Evolutionary conservation across 64 coral and sea anemone species (phyloP).

Genomic region (Anthopleura sola): DNA sequence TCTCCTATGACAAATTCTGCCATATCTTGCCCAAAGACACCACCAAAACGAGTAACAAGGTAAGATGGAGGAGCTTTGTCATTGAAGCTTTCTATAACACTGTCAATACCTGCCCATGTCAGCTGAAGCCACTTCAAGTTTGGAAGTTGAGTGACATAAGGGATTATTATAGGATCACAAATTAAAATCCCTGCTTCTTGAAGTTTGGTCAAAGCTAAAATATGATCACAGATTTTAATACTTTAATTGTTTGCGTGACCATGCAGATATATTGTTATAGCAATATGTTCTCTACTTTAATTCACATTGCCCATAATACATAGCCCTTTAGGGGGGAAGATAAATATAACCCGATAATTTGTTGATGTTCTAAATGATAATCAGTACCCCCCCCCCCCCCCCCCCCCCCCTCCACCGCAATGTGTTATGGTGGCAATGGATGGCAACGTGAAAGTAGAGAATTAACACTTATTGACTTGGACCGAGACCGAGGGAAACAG

Average conservation of each 20-base stretch:
- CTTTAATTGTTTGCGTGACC: too few species aligned
- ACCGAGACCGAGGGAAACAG: too few species aligned
- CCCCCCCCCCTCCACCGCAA: too few species aligned
- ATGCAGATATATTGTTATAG: not conserved
- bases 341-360: too few species aligned
- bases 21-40: constrained; percentile 65
- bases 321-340: too few species aligned
- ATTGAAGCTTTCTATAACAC: constrained; percentile 7
- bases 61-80: constrained; percentile 30
- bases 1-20: constrained; percentile 79
- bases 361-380: too few species aligned
- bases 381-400: too few species aligned
- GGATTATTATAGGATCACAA: constrained; percentile 20
- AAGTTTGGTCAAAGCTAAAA: constrained; percentile 28
- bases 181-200: constrained; percentile 73
- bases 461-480: too few species aligned
- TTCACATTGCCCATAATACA: too few species aligned
- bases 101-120: constrained; percentile 74
- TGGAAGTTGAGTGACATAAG: constrained; percentile 37
- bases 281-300: too few species aligned
- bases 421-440: too few species aligned
- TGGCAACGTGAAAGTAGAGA: too few species aligned
- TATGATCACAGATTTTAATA: not conserved
- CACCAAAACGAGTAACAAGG: constrained; percentile 76
- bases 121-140: constrained; percentile 84